These are phyloP conservation scores for Listronotus oregonensis DNA, from an alignment of 1,140 invertebrate species.

Conservation along the genomic window DNA sequence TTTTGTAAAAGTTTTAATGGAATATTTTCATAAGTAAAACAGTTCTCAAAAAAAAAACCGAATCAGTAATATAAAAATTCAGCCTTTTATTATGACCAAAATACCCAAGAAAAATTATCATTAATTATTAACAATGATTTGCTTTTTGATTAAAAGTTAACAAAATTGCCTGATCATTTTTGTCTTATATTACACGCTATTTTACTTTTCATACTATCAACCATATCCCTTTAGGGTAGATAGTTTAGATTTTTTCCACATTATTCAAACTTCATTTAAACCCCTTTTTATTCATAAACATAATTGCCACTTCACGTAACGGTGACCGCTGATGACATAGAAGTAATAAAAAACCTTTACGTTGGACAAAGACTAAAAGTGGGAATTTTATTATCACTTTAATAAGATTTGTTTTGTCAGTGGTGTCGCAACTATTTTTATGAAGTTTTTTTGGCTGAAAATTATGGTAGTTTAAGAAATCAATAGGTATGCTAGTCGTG, in stretches of 20 bases:
- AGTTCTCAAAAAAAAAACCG: no score
- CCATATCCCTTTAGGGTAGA: not conserved
- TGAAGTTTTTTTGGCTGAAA: not conserved
- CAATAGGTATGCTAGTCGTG: no score
- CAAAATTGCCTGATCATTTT: no score
- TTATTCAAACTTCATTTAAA: not conserved
- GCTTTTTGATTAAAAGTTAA: no score
- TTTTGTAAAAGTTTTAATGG: no score
- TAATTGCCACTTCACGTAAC: conserved; percentile 13
- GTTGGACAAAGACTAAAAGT: conserved; percentile 4
- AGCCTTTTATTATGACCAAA: no score
- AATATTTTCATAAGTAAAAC: no score
- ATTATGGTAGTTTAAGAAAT: not conserved
- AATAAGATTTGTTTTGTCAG: not conserved
- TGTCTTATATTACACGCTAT: no score
- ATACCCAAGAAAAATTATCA: no score
- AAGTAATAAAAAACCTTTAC: conserved; percentile 7
- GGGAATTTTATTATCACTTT: not conserved
- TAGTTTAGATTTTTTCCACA: not conserved
- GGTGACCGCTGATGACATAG: conserved; percentile 11
- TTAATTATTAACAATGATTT: no score
- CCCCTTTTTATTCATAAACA: conserved; percentile 10
- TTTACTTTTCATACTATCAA: no score
- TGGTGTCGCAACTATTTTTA: not conserved
- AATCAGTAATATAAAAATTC: no score